Conservation (phyloP, 2,113 vertebrate genomes). For the Acrocephalus kingi region DNA sequence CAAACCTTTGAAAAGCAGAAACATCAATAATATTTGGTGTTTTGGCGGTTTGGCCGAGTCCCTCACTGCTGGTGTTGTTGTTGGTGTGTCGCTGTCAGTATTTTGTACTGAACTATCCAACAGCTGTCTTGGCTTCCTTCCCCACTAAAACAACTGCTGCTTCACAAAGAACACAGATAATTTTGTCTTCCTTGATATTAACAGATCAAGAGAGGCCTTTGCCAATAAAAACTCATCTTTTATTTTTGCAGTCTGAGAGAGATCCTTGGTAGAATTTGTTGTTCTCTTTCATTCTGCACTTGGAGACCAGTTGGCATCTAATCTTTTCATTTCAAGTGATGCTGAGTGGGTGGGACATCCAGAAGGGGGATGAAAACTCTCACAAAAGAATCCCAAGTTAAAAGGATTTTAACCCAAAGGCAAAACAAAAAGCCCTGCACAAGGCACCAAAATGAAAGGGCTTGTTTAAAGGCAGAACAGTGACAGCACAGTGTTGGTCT, state of each 20-base stretch:
- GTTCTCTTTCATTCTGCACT: constrained; percentile 27
- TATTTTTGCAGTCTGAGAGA: constrained; percentile 40
- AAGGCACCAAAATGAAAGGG: constrained; percentile 46
- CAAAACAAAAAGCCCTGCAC: constrained; percentile 48
- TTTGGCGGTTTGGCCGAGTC: background rate
- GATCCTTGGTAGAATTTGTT: constrained; percentile 44
- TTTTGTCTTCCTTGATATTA: constrained; percentile 66
- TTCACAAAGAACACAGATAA: constrained; percentile 64
- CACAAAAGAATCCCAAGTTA: constrained; percentile 46
- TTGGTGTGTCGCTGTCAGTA: constrained; percentile 36
- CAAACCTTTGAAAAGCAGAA: constrained; percentile 1
- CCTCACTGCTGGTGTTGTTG: constrained; percentile 29
- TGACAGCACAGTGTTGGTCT: background rate
- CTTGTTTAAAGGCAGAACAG: constrained; percentile 45
- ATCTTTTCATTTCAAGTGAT: constrained; percentile 41
- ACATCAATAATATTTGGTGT: constrained; percentile 15
- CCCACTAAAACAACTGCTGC: constrained; percentile 44
- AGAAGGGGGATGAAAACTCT: constrained; percentile 17
- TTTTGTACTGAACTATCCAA: constrained; percentile 54
- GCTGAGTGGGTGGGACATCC: constrained; percentile 49
- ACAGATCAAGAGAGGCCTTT: constrained; percentile 43
- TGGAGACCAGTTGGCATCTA: constrained; percentile 18
- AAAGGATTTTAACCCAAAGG: constrained; percentile 35
- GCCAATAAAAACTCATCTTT: constrained; percentile 58
- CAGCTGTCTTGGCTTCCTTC: constrained; percentile 56